Percentiles rank a stretch among this genome's conserved stretches.
Evolutionary conservation across 1,140 invertebrate species (phyloP).

Genomic region (Papilio helenus): DNA sequence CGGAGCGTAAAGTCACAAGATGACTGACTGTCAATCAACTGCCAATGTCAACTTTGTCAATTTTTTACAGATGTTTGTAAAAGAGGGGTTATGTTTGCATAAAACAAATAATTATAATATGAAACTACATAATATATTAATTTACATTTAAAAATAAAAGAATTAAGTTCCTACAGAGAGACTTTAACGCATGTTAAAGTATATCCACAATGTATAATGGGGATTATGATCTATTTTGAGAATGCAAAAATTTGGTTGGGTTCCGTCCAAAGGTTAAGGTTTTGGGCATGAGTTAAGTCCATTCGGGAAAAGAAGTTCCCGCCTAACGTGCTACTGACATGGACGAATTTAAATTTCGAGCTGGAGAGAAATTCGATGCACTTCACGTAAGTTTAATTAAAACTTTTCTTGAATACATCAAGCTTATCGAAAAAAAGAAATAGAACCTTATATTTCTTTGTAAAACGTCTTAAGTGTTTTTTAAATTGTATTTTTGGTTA

Average conservation of each 20-base stretch:
- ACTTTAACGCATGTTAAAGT: constrained; percentile 33
- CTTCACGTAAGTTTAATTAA: constrained; percentile 66
- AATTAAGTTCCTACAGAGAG: not conserved
- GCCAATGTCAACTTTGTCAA: constrained; percentile 34
- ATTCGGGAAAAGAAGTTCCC: constrained; percentile 56
- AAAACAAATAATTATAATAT: constrained; percentile 45
- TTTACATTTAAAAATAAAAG: not conserved
- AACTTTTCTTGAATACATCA: not conserved
- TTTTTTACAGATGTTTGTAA: constrained; percentile 23
- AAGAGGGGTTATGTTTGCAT: constrained; percentile 57
- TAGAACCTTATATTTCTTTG: not conserved
- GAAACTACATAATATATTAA: not conserved
- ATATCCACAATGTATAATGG: constrained; percentile 48
- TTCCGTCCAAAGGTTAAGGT: constrained; percentile 79
- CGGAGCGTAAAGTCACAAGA: constrained; percentile 38
- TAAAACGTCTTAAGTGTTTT: not conserved
- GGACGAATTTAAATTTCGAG: constrained; percentile 74
- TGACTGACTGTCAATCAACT: constrained; percentile 17
- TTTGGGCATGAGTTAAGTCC: constrained; percentile 68
- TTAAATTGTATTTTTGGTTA: not conserved
- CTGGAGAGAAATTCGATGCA: constrained; percentile 72
- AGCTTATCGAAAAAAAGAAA: not conserved
- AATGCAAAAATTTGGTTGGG: constrained; percentile 67
- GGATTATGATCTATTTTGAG: constrained; percentile 75
- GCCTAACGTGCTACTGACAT: constrained; percentile 58